Evolutionary conservation across 2,888 invertebrate genomes (phyloP), one percentile per base, ranked within the genome.

Genomic region (Megalurothrips usitatus): DNA sequence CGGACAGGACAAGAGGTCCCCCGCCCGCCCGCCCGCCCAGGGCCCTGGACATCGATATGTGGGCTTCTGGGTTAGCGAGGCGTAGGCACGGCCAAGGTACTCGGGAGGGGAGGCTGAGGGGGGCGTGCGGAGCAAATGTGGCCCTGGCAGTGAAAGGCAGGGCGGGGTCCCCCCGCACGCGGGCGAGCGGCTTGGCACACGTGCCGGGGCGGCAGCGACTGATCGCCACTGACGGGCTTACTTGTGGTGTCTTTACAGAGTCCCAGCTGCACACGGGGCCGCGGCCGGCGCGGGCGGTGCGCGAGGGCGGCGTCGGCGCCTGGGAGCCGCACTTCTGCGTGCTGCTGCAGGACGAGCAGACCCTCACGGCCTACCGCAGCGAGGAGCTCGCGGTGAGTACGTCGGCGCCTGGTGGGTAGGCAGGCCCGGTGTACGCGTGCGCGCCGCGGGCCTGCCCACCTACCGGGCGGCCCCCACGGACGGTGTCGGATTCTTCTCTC

Each of bases 271-370:
- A 26, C 81, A 81, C 49, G 49, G 79, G 49, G 75, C 82, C 81
- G 79, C 83, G 81, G 81, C 82, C 81, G 79, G 68, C 68, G 23
- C 23, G 68, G 12, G 82, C 82, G n/a, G 80, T 82, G 75, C 83
- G 83, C 79, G 83, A 83, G n/a, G 82, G 82, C 78, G 81, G 82
- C 58, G 82, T 84, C 80, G 87, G 87, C 47, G 85, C 87, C 58
- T 94, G 94, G 94, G 93, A 94, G 87, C 94, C 94, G 23, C 92
- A 92, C 88, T 94, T 93, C 88, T 94, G 94, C 87, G 93, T 94
- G 78, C 89, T 94, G 85, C 90, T 93, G 84, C 93, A 93, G 87
- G 93, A 93, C 87, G 91, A 93, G 84, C 91, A 92, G 86, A 93
- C 92, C 82, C 91, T 94, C 86, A 93, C 93, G 19, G 92, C 93